These are phyloP conservation scores for Amblyjoppa proteus DNA, from an alignment of 2,888 invertebrate genomes.

Conservation along the genomic window DNA sequence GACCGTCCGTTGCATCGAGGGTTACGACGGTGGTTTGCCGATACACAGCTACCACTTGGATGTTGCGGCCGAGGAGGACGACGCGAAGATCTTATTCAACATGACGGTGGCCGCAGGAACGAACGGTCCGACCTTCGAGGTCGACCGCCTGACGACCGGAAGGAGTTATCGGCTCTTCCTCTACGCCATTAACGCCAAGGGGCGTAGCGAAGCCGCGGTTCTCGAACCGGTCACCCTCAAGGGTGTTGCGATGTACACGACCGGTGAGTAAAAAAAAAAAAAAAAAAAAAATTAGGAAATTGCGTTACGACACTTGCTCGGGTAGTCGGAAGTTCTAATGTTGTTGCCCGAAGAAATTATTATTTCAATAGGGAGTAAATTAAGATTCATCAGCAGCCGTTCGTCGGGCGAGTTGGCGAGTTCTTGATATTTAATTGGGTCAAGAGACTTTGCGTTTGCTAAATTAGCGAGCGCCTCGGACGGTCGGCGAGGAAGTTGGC, in stretches of 20 bases:
- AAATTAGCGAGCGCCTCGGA: not conserved
- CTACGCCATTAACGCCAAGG: constrained; percentile 95
- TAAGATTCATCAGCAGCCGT: constrained; percentile 20
- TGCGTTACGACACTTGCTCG: not conserved
- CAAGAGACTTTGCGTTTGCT: constrained; percentile 46
- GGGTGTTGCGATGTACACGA: constrained; percentile 93
- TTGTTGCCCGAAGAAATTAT: not conserved
- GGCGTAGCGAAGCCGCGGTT: constrained; percentile 92
- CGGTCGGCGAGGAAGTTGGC: not conserved
- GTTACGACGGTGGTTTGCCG: constrained; percentile 95
- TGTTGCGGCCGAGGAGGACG: constrained; percentile 80
- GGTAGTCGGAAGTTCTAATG: constrained; percentile 2
- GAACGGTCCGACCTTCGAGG: constrained; percentile 89
- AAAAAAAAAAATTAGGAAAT: no score
- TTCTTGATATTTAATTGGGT: constrained; percentile 61
- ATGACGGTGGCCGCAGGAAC: constrained; percentile 87
- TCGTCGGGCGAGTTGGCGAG: constrained; percentile 34
- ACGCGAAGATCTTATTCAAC: constrained; percentile 74
- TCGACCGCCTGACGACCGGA: constrained; percentile 90
- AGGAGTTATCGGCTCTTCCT: constrained; percentile 93
- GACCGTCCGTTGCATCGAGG: constrained; percentile 94
- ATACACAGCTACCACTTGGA: constrained; percentile 81
- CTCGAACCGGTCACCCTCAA: constrained; percentile 94
- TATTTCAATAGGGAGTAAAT: constrained; percentile 33
- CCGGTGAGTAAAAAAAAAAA: constrained; percentile 87